These are phyloP conservation scores for Cliona cf. orientalis DNA, from an alignment of 37 sponge, comb jelly and placozoan genomes.

Conservation along the genomic window DNA sequence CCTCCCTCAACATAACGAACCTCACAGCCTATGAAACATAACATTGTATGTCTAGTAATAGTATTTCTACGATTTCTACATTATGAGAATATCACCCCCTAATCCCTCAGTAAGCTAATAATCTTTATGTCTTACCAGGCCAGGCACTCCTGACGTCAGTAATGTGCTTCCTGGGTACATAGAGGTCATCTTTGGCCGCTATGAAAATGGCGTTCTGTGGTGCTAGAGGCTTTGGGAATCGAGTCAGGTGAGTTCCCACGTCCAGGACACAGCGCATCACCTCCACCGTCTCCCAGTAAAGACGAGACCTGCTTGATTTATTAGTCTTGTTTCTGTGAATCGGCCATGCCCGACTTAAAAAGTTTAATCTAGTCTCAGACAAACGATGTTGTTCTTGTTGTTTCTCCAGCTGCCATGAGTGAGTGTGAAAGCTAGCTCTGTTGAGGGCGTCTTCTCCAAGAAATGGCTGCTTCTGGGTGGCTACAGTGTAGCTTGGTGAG, in stretches of 20 bases:
- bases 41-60: neutral
- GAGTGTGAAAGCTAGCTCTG: neutral
- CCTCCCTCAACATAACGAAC: constrained; percentile 81
- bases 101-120: neutral
- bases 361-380: too few species aligned
- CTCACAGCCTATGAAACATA: constrained; percentile 63
- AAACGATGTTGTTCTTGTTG: neutral
- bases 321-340: neutral
- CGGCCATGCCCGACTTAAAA: neutral
- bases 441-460: neutral
- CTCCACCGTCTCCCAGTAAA: constrained; percentile 12
- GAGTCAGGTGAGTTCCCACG: constrained; percentile 57
- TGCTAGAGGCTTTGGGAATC: constrained; percentile 57
- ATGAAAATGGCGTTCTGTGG: constrained; percentile 46
- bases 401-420: neutral
- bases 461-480: neutral
- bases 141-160: constrained; percentile 58
- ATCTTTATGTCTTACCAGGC: constrained; percentile 71
- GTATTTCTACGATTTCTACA: too few species aligned
- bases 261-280: constrained; percentile 61
- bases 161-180: constrained; percentile 67
- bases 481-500: neutral
- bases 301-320: neutral
- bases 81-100: neutral
- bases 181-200: constrained; percentile 69